Conservation (phyloP, 2,113 vertebrate species). For the Rostratula benghalensis region DNA sequence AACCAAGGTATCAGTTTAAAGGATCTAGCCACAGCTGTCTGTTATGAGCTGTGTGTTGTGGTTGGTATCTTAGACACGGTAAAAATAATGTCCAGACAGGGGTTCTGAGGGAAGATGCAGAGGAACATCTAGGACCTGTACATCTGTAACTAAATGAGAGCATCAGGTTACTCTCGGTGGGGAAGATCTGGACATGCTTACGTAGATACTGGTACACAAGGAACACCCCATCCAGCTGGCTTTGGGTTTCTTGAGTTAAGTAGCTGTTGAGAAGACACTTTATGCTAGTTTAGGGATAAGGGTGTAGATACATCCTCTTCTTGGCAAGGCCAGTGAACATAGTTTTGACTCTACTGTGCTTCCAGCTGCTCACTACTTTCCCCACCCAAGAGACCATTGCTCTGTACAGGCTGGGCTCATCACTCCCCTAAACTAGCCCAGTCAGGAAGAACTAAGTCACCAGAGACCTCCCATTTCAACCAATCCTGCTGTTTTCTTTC, state of each 20-base stretch:
- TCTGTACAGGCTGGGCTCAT: not conserved
- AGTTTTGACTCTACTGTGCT: not conserved
- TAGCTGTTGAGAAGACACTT: not conserved
- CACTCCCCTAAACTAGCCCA: not conserved
- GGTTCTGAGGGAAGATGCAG: not conserved
- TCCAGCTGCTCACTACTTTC: not conserved
- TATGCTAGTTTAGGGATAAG: not conserved
- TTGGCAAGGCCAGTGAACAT: not conserved
- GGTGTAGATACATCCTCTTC: not conserved
- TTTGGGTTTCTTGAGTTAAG: not conserved
- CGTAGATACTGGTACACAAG: not conserved
- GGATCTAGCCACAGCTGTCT: not conserved
- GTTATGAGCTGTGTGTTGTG: not conserved
- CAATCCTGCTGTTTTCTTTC: not conserved
- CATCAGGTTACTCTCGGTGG: not conserved
- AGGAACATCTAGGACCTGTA: not conserved
- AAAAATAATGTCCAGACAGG: not conserved
- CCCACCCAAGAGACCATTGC: rapidly evolving
- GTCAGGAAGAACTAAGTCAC: not conserved
- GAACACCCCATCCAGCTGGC: not conserved
- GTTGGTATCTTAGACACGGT: not conserved
- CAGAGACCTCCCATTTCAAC: not conserved
- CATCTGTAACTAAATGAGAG: not conserved
- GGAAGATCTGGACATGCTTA: not conserved
- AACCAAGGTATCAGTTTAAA: not conserved